Evolutionary conservation across 2,888 invertebrate species (phyloP).

Genomic region (Scelioninae gen. 2): DNA sequence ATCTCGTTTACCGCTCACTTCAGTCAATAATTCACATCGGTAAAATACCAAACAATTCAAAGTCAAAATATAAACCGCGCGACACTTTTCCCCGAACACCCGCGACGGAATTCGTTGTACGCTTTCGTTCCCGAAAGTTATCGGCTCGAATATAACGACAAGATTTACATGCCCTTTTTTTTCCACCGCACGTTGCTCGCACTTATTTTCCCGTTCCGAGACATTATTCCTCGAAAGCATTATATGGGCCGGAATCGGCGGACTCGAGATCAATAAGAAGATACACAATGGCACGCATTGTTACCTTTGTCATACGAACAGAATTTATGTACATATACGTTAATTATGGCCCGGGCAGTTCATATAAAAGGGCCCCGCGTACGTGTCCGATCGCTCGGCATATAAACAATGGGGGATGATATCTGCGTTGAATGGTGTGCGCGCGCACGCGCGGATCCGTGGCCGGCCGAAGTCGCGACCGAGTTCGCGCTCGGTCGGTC

Average conservation of each 20-base stretch:
- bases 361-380: slow-evolving; percentile 62
- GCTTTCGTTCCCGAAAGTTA: too few relatives aligned
- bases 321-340: slow-evolving; percentile 57
- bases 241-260: slow-evolving; percentile 11
- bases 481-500: slow-evolving; percentile 54
- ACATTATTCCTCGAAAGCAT: slow-evolving; percentile 19
- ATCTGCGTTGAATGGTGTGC: slow-evolving; percentile 66
- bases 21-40: too few relatives aligned
- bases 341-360: slow-evolving; percentile 61
- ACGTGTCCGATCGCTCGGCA: slow-evolving; percentile 67
- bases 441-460: slow-evolving; percentile 30
- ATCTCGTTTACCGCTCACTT: too few relatives aligned
- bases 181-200: neutral
- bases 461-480: slow-evolving; percentile 46
- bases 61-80: too few relatives aligned
- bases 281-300: slow-evolving; percentile 51
- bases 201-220: slow-evolving; percentile 5
- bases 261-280: slow-evolving; percentile 37
- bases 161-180: too few relatives aligned
- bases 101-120: too few relatives aligned
- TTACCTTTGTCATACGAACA: slow-evolving; percentile 52
- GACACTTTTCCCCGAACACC: too few relatives aligned
- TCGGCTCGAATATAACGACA: too few relatives aligned
- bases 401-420: slow-evolving; percentile 68
- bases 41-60: too few relatives aligned